Evolutionary conservation across 37 sponge, comb jelly and placozoan species (phyloP), one percentile per base, ranked within the genome.

Genomic region (Hexactinellida sp.): DNA sequence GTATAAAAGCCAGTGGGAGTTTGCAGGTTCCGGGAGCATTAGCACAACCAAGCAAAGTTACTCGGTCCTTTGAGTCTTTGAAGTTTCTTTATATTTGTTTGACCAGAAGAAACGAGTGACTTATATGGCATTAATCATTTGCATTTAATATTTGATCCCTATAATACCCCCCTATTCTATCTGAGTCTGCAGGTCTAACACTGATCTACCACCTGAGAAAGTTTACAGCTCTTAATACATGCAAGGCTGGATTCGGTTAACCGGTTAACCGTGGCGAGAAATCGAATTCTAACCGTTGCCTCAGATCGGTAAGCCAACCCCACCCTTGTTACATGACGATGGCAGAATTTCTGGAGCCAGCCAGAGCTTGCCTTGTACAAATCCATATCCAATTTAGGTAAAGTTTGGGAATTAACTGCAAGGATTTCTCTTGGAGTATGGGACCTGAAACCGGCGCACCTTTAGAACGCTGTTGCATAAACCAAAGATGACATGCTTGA

Each of bases 101-200:
- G 24, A 24, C 88, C 87, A 84, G 38, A 24, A 37, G 89, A 82
- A 38, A 55, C 63, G 35, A 88, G 51, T 24, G 89, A 71, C 7
- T 32, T 41, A 1, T 76, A 84, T 30, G 89, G 85, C n/a, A 38
- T 55, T 32, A 85, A 24, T 88, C 84, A 36, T 89, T 86, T 21
- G 55, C 86, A 82, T 89, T 89, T 86, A 84, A 89, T 16, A 89
- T 86, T 21, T 89, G 89, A 38, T 89, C 89, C 0, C 55, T 83
- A 24, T 86, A 83, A 37, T 52, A 83, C 54, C 86, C 89, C 82
- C 89, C 21, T 37, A 24, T 30, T 82, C 84, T 25, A 84, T 55
- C 88, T 84, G 30, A 38, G 38, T 55, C n/a, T 37, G 38, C 47
- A 86, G 84, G 0, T 82, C 54, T 39, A 84, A 84, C 1, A 55